Base-by-base conservation (phyloP, 2,797 vertebrate species). In the Hylomyscus alleni region DNA sequence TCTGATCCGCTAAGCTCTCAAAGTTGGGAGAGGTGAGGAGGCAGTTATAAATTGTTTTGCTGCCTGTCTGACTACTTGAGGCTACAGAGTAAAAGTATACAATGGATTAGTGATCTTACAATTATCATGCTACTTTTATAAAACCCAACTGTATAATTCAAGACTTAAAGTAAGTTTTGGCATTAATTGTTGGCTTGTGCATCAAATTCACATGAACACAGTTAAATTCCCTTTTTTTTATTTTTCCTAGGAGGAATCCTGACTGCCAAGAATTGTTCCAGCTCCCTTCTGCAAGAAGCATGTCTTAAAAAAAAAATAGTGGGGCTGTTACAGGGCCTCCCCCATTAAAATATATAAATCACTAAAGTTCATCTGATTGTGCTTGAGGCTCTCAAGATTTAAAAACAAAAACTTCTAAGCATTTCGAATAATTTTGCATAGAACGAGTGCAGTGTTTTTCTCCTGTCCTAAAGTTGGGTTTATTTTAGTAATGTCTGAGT, bases 111-210 rank as follows among this genome's bases (percentile, higher is more conserved):
- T 94, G 87, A 94, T 96, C 95, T 89, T 89, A 62, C 81, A 97
- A 92, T 96, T 96, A 97, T 92, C 86, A 40, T 85, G 60, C 85
- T 83, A 94, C 60, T 96, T 85, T 67, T 72, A 93, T 76, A 78
- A 78, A 94, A 96, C 58, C 69, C 95, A 97, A 92, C 78, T 87
- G 82, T 93, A 67, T 85, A 95, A 97, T 97, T 97, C 76, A 60
- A 93, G 88, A 96, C 37, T 94, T 95, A 76, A 96, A 97, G 93
- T 89, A 77, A 90, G 37, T 97, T 96, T 82, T 58, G 91, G 81
- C 81, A 95, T 97, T 95, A 95, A 94, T 94, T 95, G 96, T 89
- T 95, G 93, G 93, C 89, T 97, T 97, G 86, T 62, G 76, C 89
- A 93, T 93, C 92, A 96, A 72, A 96, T 96, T 95, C 90, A n/a